phyloP scores from a whole-genome alignment of 2,888 invertebrate species.

The Beris chalybata region DNA sequence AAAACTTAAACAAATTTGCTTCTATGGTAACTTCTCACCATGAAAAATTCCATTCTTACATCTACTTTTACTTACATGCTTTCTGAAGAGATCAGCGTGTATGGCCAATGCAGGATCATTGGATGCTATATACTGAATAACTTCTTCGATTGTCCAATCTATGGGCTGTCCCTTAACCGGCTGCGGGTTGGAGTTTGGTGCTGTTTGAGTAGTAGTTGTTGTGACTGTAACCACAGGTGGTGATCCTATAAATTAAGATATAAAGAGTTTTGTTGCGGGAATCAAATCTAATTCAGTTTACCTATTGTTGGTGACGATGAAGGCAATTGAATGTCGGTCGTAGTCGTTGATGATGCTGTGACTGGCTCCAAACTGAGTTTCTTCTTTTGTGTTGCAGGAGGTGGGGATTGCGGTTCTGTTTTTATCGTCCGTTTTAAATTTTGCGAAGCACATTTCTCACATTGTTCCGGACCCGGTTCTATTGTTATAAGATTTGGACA shows the following conservation, averaged over 20 bases:
- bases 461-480: conserved; percentile 54
- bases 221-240: conserved; percentile 24
- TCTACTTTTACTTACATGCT: conserved; percentile 72
- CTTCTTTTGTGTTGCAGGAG: conserved; percentile 48
- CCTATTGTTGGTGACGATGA: conserved; percentile 48
- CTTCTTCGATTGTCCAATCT: conserved; percentile 94
- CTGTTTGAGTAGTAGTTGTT: conserved; percentile 24
- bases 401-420: conserved; percentile 45
- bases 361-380: conserved; percentile 40
- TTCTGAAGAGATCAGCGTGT: conserved; percentile 89
- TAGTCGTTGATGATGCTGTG: conserved; percentile 43
- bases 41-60: too few species aligned
- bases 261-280: conserved; percentile 46
- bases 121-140: conserved; percentile 85
- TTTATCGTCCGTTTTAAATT: conserved; percentile 44
- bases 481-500: conserved; percentile 56
- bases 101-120: conserved; percentile 81
- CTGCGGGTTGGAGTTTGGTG: conserved; percentile 44
- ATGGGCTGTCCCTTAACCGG: conserved; percentile 64
- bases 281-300: conserved; percentile 18
- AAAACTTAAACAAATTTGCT: too few species aligned
- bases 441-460: conserved; percentile 54
- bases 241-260: conserved; percentile 40
- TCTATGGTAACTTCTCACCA: too few species aligned
- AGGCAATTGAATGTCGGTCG: conserved; percentile 48